phyloP scores from a whole-genome alignment of 2,888 invertebrate species.

The Argyresthia goedartella region DNA sequence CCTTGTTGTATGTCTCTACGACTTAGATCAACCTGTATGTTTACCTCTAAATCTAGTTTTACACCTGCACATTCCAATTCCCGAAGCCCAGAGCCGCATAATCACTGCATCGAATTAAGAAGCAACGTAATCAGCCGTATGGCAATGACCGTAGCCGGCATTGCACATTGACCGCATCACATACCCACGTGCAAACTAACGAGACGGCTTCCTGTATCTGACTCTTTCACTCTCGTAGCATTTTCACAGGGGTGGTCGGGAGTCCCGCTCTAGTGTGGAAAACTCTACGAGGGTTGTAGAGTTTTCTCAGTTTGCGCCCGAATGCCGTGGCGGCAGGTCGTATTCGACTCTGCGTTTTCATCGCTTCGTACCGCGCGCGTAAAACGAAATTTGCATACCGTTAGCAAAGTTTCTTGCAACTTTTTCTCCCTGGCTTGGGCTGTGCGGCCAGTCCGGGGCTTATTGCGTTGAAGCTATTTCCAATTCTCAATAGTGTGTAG shows the following conservation, averaged over 20 bases:
- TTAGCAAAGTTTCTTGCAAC: conserved; percentile 14
- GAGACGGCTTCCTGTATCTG: conserved; percentile 23
- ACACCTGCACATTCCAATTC: not conserved
- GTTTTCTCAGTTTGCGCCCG: conserved; percentile 52
- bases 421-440: conserved; percentile 13
- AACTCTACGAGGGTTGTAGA: conserved; percentile 41
- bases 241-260: conserved; percentile 21
- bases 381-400: conserved; percentile 22
- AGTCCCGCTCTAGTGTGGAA: conserved; percentile 43
- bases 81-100: conserved; percentile 1
- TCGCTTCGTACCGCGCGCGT: conserved; percentile 19
- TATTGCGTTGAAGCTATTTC: not conserved
- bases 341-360: conserved; percentile 20
- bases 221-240: conserved; percentile 28
- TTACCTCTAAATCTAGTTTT: too few relatives aligned
- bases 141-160: conserved; percentile 61
- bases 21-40: too few relatives aligned
- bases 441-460: not conserved
- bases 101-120: conserved; percentile 15
- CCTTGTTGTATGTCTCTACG: too few relatives aligned
- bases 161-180: conserved; percentile 52
- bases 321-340: conserved; percentile 32
- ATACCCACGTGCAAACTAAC: conserved; percentile 47
- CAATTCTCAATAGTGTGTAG: not conserved
- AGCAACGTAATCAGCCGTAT: conserved; percentile 38